Conservation (phyloP, 2,797 vertebrate genomes). For the Psittacula derbiana region DNA sequence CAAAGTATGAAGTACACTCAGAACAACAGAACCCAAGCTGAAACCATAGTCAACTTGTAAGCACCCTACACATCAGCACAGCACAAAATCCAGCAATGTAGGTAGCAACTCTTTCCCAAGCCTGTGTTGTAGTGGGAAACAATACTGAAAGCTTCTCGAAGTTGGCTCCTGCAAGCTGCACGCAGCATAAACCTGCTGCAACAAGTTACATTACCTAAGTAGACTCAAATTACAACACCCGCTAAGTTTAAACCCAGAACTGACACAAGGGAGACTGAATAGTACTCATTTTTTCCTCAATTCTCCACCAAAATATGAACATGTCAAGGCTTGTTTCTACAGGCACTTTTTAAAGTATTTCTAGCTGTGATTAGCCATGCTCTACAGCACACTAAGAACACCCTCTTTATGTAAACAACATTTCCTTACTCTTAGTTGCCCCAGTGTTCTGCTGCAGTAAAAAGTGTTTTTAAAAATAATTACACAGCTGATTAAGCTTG, state of each 20-base stretch:
- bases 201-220: neutral
- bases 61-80: neutral
- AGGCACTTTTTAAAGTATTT: neutral
- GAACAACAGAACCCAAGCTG: neutral
- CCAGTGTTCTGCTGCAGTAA: neutral
- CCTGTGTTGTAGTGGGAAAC: accelerated
- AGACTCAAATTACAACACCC: neutral
- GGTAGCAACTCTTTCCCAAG: neutral
- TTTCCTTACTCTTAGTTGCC: neutral
- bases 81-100: neutral
- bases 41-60: neutral
- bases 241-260: neutral
- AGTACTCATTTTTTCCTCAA: neutral
- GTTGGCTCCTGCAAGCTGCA: neutral
- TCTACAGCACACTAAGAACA: neutral
- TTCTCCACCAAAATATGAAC: neutral
- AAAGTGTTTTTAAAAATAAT: neutral
- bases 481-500: neutral
- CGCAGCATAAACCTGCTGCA: neutral
- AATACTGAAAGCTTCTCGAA: neutral
- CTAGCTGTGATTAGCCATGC: neutral
- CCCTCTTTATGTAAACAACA: neutral
- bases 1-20: neutral
- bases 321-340: neutral
- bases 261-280: neutral